Percentiles rank a stretch among this genome's conserved stretches.
phyloP scores from a whole-genome alignment of 2,797 vertebrate genomes.

The Danio tinwini region DNA sequence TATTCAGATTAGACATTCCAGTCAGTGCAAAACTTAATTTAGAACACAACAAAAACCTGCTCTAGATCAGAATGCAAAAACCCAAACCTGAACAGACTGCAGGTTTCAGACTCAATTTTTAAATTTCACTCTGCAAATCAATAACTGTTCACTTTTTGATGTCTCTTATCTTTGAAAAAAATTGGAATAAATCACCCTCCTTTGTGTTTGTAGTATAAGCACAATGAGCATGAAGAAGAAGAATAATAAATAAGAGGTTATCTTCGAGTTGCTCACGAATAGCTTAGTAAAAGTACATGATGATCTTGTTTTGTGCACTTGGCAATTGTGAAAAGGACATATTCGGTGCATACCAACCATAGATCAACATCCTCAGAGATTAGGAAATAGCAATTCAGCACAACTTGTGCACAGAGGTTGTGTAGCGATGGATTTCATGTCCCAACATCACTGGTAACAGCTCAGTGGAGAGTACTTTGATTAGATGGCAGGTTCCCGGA shows the following conservation, averaged over 20 bases:
- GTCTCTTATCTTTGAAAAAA: background rate
- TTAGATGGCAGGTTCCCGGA: conserved; percentile 36
- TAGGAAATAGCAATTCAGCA: conserved; percentile 30
- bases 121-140: conserved; percentile 3
- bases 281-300: background rate
- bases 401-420: conserved; percentile 2
- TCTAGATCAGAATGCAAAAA: too few species aligned
- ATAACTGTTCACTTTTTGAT: background rate
- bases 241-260: background rate
- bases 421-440: background rate
- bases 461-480: conserved; percentile 23
- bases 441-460: conserved; percentile 15
- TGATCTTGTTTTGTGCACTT: background rate
- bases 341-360: background rate
- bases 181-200: background rate
- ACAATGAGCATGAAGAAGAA: conserved; percentile 4
- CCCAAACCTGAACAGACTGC: too few species aligned
- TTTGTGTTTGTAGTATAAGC: background rate
- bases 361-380: conserved; percentile 19
- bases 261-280: conserved; percentile 21
- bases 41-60: too few species aligned
- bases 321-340: background rate
- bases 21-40: too few species aligned
- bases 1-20: too few species aligned
- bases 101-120: too few species aligned